A percentile compares a stretch with the other conserved stretches of the same genome.
Conservation (phyloP, 2,888 invertebrate genomes). For the Thecocarcelia acutangulata region DNA sequence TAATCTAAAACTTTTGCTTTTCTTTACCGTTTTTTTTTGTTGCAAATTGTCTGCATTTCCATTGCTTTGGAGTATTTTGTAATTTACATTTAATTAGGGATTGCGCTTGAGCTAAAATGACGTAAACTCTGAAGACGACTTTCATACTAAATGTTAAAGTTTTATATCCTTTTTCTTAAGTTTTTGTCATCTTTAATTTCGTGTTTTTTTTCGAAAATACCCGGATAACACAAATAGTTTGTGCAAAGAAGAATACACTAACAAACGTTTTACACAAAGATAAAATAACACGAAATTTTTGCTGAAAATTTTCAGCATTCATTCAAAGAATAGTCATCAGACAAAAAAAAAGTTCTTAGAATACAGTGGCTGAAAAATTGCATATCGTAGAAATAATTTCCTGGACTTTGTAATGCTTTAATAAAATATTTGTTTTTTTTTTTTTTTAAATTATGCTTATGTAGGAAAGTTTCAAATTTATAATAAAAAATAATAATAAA, state of each 20-base stretch:
- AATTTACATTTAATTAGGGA: constrained; percentile 72
- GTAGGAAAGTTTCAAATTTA: no score
- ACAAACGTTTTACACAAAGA: constrained; percentile 39
- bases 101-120: constrained; percentile 46
- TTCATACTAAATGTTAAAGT: constrained; percentile 56
- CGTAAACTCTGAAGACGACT: constrained; percentile 25
- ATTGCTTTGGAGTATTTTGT: constrained; percentile 57
- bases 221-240: constrained; percentile 58
- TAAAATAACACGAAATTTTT: constrained; percentile 1
- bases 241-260: constrained; percentile 11
- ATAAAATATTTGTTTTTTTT: no score
- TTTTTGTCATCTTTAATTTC: constrained; percentile 1
- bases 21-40: background rate
- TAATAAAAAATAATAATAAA: no score
- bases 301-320: constrained; percentile 14
- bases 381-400: no score
- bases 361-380: constrained; percentile 15
- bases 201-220: constrained; percentile 15
- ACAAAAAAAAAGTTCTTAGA: background rate
- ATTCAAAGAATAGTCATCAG: constrained; percentile 17
- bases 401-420: no score
- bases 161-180: constrained; percentile 30
- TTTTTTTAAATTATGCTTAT: no score
- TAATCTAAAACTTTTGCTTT: constrained; percentile 8
- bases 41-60: background rate